Evolutionary conservation across 2,888 invertebrate species (phyloP).

Genomic region (Amiota communis): DNA sequence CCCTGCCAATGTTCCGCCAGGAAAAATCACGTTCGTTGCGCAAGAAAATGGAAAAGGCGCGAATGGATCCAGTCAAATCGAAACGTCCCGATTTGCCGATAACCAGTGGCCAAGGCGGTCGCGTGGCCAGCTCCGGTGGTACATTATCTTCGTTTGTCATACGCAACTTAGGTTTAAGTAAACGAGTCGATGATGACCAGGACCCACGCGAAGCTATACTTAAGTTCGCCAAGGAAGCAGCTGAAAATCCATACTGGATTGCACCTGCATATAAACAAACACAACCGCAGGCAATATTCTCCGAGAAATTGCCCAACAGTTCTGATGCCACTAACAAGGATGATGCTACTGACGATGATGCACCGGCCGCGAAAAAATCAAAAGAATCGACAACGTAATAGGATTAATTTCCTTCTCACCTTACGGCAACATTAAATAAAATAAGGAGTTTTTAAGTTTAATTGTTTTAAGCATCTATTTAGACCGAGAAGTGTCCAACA

Average conservation of each 20-base stretch:
- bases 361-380: conserved; percentile 69
- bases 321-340: neutral
- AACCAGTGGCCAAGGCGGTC: conserved; percentile 91
- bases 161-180: conserved; percentile 93
- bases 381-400: conserved; percentile 46
- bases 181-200: conserved; percentile 91
- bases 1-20: conserved; percentile 94
- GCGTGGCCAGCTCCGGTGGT: conserved; percentile 91
- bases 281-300: conserved; percentile 89
- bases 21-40: conserved; percentile 90
- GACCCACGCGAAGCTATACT: conserved; percentile 96
- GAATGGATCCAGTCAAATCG: conserved; percentile 89
- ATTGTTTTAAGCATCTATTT: neutral
- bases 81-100: conserved; percentile 88
- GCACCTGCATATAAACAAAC: conserved; percentile 92
- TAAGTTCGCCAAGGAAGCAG: conserved; percentile 95
- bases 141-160: conserved; percentile 97
- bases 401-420: neutral
- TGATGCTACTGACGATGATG: conserved; percentile 28
- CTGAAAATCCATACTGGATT: conserved; percentile 97
- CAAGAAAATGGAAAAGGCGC: conserved; percentile 92
- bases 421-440: neutral
- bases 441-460: neutral
- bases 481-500: neutral
- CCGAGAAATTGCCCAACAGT: conserved; percentile 67